Conservation (phyloP, 2,888 invertebrate species). For the Myathropa florea region DNA sequence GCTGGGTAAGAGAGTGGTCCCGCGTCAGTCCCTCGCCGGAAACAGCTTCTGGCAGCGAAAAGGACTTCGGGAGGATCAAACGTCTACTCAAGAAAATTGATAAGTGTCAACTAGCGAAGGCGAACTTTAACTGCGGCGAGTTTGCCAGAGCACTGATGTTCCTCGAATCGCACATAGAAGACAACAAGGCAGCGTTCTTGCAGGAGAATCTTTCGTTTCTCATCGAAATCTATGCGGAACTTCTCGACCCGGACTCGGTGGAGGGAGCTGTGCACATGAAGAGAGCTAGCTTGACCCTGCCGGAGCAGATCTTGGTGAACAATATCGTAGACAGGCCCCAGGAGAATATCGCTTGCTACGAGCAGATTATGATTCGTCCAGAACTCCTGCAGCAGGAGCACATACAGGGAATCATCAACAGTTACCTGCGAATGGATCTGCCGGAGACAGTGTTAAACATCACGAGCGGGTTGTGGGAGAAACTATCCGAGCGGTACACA, state of each 20-base stretch:
- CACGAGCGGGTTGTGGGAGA: conserved; percentile 85
- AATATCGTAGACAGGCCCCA: conserved; percentile 91
- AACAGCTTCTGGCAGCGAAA: conserved; percentile 77
- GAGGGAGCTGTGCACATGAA: conserved; percentile 90
- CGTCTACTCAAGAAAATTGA: conserved; percentile 82
- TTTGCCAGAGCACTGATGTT: conserved; percentile 89
- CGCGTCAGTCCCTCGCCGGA: conserved; percentile 73
- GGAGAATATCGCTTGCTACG: conserved; percentile 94
- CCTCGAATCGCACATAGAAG: conserved; percentile 87
- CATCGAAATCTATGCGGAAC: conserved; percentile 90
- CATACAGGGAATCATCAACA: conserved; percentile 89
- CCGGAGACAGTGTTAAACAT: conserved; percentile 91
- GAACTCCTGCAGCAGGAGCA: conserved; percentile 80
- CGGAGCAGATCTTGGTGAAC: conserved; percentile 91
- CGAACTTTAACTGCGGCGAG: conserved; percentile 89
- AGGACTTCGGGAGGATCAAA: conserved; percentile 74
- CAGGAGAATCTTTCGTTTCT: conserved; percentile 85
- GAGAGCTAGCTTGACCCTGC: conserved; percentile 87
- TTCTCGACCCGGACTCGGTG: conserved; percentile 95
- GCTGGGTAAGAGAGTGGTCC: conserved; percentile 86
- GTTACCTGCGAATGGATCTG: conserved; percentile 92
- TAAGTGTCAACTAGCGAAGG: conserved; percentile 86
- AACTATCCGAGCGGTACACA: conserved; percentile 83
- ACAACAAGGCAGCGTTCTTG: conserved; percentile 81
- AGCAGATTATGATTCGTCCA: conserved; percentile 86